phyloP scores from a whole-genome alignment of 2,888 invertebrate species.

The Pristionchus exspectatus region DNA sequence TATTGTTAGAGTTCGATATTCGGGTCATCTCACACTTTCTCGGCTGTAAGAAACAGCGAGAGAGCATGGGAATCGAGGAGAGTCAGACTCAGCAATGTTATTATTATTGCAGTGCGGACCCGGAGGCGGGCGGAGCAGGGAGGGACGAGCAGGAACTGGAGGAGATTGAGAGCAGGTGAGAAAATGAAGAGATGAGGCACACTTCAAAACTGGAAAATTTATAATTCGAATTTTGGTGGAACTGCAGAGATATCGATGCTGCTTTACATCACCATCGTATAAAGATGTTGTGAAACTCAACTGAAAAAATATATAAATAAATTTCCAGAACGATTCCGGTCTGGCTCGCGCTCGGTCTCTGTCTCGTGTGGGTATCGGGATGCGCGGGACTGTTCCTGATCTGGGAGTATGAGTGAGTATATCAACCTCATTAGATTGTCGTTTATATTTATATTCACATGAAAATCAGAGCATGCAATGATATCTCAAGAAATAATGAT shows the following conservation, averaged over 20 bases:
- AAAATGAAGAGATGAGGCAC: too few relatives aligned
- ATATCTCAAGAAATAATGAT: neutral
- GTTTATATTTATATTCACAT: too few relatives aligned
- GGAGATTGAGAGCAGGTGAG: constrained; percentile 62
- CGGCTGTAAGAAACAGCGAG: neutral
- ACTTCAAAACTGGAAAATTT: too few relatives aligned
- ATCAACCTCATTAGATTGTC: neutral
- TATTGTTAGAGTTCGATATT: too few relatives aligned
- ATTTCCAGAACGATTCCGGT: constrained; percentile 84
- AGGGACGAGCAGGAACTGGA: constrained; percentile 54
- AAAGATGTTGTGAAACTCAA: neutral
- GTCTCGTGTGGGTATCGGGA: constrained; percentile 89
- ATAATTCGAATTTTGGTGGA: too few relatives aligned
- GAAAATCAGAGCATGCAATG: too few relatives aligned
- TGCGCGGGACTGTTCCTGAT: constrained; percentile 87
- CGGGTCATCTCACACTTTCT: neutral
- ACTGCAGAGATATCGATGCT: too few relatives aligned
- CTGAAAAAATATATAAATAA: neutral
- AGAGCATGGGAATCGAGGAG: too few relatives aligned
- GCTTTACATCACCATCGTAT: neutral
- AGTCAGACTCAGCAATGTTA: neutral
- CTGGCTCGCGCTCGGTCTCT: constrained; percentile 89
- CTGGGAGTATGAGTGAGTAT: constrained; percentile 82
- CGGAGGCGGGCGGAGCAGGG: neutral
- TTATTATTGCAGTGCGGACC: constrained; percentile 8